Base-by-base conservation (phyloP, 1,140 invertebrate genomes). In the Temnothorax longispinosus region DNA sequence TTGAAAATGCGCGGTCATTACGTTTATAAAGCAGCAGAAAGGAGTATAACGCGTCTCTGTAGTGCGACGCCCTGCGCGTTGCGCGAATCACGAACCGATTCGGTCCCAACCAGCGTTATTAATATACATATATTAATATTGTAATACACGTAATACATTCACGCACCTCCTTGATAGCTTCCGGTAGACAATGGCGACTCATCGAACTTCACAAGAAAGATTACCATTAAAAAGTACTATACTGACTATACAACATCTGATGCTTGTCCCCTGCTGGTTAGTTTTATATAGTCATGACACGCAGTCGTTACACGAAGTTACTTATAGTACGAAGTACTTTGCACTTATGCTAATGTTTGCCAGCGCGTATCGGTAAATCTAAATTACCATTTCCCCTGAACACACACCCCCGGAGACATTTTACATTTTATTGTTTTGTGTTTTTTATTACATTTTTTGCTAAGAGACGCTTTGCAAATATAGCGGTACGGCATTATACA, bases 241-340 rank as follows among this genome's bases (percentile, higher is more conserved):
- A 64, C 58, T n/a, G 41, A 38, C 69, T 44, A 75, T 84, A 44
- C 41, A 82, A 60, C 80, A 38, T 74, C 69, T 52, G 27, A 27
- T 82, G 52, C 44, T 41, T 38, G 41, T 47, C 18, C 41, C 47
- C 65, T 5, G 56, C 56, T 62, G 69, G 80, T 75, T 74, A 41
- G 44, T 84, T 84, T 84, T 50, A 74, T 75, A 84, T 5, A 84
- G 80, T 84, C 80, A 81, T 56, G 78, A 71, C 78, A 84, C 80
- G 80, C 80, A 60, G 80, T 84, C 69, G 80, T 84, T 84, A 84
- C 21, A 81, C 67, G 8, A 84, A 84, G 80, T 84, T 74, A 84
- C 80, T 84, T 84, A 74, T 75, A 60, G 69, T 84, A 44, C 54
- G 32, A 50, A 84, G 80, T 74, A 74, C 80, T 75, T 84, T 84